A percentile compares a stretch with the other conserved stretches of the same genome.
Evolutionary conservation across 2,888 invertebrate genomes (phyloP).

Genomic region (Gerris lacustris): DNA sequence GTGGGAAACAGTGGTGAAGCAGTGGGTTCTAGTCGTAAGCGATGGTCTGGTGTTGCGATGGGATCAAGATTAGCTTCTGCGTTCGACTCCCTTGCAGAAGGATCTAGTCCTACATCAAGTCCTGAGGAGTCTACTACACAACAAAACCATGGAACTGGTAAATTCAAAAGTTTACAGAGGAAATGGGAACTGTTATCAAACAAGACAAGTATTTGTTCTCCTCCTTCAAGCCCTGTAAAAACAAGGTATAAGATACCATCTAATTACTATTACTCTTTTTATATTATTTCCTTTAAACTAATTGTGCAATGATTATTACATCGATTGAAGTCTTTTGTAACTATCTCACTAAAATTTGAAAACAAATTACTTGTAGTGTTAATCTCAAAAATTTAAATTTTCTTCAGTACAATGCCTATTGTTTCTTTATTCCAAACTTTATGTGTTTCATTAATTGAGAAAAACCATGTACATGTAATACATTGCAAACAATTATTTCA

Average conservation of each 20-base stretch:
- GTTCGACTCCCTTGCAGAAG: constrained; percentile 53
- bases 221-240: constrained; percentile 30
- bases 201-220: constrained; percentile 21
- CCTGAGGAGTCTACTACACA: background rate
- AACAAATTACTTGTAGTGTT: too few species aligned
- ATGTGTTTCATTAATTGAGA: too few species aligned
- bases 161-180: constrained; percentile 61
- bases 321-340: background rate
- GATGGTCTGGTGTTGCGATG: constrained; percentile 61
- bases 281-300: background rate
- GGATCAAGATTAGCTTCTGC: constrained; percentile 60
- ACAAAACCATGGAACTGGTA: constrained; percentile 44
- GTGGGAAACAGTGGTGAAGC: constrained; percentile 21
- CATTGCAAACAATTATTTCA: too few species aligned
- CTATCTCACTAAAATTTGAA: too few species aligned
- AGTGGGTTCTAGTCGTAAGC: constrained; percentile 38
- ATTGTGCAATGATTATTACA: background rate
- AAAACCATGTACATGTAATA: too few species aligned
- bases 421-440: too few species aligned
- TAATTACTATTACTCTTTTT: constrained; percentile 1
- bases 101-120: constrained; percentile 39
- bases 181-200: constrained; percentile 66
- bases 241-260: constrained; percentile 13
- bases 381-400: too few species aligned
- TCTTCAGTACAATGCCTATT: too few species aligned